Evolutionary conservation across 2,113 vertebrate species (phyloP).

Genomic region (Stigmatopora argus): DNA sequence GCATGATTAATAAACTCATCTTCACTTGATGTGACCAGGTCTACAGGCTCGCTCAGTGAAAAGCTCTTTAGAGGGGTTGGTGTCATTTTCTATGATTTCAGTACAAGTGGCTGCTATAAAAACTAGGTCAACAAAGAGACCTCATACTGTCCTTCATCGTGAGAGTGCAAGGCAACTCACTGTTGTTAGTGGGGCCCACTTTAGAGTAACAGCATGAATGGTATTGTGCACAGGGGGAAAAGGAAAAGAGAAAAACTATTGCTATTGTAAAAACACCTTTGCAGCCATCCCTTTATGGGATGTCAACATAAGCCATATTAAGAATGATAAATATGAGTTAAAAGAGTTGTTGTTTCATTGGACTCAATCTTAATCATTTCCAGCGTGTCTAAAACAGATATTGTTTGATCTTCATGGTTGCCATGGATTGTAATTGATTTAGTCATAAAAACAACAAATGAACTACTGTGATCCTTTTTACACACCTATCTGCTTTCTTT

Average conservation of each 20-base stretch:
- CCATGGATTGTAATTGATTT: background rate
- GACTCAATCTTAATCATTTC: too few relatives aligned
- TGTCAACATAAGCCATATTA: background rate
- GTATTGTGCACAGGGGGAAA: conserved; percentile 18
- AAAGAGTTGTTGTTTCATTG: too few relatives aligned
- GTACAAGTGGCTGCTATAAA: conserved; percentile 69
- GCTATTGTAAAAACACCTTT: background rate
- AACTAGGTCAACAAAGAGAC: conserved; percentile 68
- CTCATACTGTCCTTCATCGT: conserved; percentile 60
- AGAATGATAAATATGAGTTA: background rate
- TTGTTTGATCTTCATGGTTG: background rate
- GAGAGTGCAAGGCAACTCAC: conserved; percentile 55
- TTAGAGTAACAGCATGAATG: conserved; percentile 39
- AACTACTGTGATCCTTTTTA: background rate
- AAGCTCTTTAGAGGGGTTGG: conserved; percentile 63
- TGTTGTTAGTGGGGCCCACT: conserved; percentile 48
- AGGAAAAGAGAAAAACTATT: background rate
- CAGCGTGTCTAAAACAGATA: background rate
- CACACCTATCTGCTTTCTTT: background rate
- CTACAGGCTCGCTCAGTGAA: conserved; percentile 29
- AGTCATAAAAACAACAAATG: background rate
- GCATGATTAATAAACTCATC: conserved; percentile 57
- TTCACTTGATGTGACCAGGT: conserved; percentile 48
- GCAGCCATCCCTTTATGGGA: background rate
- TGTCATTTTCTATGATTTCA: conserved; percentile 77